A percentile compares a stretch with the other conserved stretches of the same genome.
These are phyloP conservation scores for Pelobates fuscus DNA, from an alignment of 2,113 vertebrate genomes.

Conservation along the genomic window DNA sequence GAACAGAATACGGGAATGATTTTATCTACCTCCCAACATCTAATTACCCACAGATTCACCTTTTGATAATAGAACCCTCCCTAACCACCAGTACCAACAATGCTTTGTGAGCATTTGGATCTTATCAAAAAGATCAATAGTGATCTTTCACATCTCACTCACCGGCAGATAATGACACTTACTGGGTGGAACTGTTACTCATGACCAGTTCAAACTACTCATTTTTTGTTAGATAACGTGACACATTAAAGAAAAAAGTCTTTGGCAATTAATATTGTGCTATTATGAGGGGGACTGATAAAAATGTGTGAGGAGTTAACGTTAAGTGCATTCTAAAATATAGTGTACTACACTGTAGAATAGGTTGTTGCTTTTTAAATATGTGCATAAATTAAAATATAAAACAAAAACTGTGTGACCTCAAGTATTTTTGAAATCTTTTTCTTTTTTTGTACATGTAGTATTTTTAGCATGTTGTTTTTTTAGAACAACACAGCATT, in stretches of 20 bases:
- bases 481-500: too few species aligned
- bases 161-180: background rate
- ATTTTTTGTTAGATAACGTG: background rate
- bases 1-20: background rate
- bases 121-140: conserved; percentile 1
- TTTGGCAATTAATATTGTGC: too few species aligned
- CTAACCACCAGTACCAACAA: background rate
- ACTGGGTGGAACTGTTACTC: background rate
- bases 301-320: too few species aligned
- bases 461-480: too few species aligned
- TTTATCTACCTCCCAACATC: conserved; percentile 16
- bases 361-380: too few species aligned
- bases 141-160: background rate
- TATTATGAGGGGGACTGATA: too few species aligned
- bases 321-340: too few species aligned
- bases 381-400: too few species aligned
- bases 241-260: background rate
- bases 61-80: conserved; percentile 8
- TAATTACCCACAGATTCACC: conserved; percentile 45
- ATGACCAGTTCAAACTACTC: background rate
- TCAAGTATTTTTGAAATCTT: too few species aligned
- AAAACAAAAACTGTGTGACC: too few species aligned
- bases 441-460: too few species aligned
- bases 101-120: background rate
- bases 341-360: too few species aligned